These are phyloP conservation scores for Spinibarbus caldwelli DNA, from an alignment of 2,797 vertebrate genomes.

Conservation along the genomic window DNA sequence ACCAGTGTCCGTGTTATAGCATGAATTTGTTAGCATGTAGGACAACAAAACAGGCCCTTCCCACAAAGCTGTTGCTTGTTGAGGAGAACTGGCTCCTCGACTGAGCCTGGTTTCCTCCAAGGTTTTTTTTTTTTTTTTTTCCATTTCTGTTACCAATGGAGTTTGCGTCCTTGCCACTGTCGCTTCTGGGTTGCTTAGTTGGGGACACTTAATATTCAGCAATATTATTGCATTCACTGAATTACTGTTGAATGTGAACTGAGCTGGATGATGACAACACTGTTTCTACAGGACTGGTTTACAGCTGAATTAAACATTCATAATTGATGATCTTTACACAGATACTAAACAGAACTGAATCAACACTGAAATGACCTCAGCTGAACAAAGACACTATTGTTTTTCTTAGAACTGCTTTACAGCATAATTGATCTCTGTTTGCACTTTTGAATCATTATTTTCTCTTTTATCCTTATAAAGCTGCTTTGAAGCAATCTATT, in stretches of 20 bases:
- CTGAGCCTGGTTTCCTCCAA: too few species aligned
- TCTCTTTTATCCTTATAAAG: not conserved
- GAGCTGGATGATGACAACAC: not conserved
- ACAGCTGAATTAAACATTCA: not conserved
- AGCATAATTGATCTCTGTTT: not conserved
- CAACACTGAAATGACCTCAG: not conserved
- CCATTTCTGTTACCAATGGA: not conserved
- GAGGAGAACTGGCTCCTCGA: too few species aligned
- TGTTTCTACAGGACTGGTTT: not conserved
- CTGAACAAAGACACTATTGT: not conserved
- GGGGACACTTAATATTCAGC: too few species aligned
- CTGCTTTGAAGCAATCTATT: not conserved
- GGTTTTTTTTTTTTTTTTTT: too few species aligned
- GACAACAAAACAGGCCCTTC: not conserved
- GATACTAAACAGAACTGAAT: not conserved
- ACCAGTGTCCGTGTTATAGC: not conserved
- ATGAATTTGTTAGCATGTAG: not conserved
- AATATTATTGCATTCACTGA: too few species aligned
- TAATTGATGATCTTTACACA: not conserved
- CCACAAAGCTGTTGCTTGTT: not conserved
- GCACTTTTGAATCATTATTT: not conserved
- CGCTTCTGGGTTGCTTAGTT: too few species aligned
- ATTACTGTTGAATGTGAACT: too few species aligned
- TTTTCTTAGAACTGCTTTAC: not conserved
- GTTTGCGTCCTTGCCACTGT: not conserved